phyloP scores from a whole-genome alignment of 2,113 vertebrate species.

The Nothobranchius furzeri region DNA sequence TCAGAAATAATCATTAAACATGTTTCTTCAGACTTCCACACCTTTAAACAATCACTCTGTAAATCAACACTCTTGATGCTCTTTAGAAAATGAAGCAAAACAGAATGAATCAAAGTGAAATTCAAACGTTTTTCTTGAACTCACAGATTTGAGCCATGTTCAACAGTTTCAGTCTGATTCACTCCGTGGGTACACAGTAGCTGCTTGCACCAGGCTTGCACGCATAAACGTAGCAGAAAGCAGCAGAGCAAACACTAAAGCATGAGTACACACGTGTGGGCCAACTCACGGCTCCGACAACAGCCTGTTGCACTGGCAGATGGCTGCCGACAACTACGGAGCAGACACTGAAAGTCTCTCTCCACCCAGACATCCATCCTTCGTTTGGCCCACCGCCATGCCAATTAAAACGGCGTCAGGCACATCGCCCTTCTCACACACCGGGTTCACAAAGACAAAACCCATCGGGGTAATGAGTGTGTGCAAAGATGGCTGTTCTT shows the following conservation, averaged over 20 bases:
- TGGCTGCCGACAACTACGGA: conserved; percentile 63
- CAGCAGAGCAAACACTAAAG: conserved; percentile 13
- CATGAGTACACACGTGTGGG: conserved; percentile 4
- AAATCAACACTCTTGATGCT: no score
- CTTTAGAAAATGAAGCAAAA: neutral
- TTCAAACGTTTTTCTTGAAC: neutral
- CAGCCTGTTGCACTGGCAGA: conserved; percentile 61
- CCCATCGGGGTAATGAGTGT: conserved; percentile 22
- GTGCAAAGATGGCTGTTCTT: conserved; percentile 13
- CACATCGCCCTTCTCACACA: conserved; percentile 48
- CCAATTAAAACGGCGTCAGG: conserved; percentile 67
- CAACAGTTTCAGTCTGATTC: neutral
- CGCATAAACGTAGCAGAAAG: conserved; percentile 24
- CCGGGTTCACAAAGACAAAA: conserved; percentile 58
- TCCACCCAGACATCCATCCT: conserved; percentile 57
- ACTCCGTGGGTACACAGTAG: conserved; percentile 4
- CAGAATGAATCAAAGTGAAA: neutral
- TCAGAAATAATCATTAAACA: no score
- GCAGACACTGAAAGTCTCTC: conserved; percentile 48
- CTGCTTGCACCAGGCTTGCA: neutral
- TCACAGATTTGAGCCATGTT: neutral
- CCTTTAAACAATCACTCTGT: no score
- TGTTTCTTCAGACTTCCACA: no score
- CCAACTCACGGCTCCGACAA: conserved; percentile 35
- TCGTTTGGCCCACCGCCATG: conserved; percentile 65